Percentiles rank a stretch among this genome's conserved stretches.
Conservation (phyloP, 2,113 vertebrate species). For the Aegithalos caudatus region DNA sequence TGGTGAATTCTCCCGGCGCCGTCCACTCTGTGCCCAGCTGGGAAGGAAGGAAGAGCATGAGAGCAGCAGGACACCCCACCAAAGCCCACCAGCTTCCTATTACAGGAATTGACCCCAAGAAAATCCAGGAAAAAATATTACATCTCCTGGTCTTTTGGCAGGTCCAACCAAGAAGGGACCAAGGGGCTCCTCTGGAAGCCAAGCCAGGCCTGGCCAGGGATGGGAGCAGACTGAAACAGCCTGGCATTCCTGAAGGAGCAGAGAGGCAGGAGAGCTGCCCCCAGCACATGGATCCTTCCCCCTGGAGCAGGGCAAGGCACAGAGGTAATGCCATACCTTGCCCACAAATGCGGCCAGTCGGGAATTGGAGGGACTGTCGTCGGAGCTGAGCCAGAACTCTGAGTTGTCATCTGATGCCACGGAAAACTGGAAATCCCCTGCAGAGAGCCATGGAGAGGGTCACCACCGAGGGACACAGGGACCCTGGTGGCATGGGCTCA, state of each 20-base stretch:
- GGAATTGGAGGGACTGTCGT: constrained; percentile 86
- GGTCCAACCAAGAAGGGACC: not conserved
- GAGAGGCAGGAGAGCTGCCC: not conserved
- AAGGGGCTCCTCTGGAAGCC: not conserved
- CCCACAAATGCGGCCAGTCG: constrained; percentile 89
- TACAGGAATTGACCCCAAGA: fast-evolving
- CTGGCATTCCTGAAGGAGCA: not conserved
- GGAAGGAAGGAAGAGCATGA: not conserved
- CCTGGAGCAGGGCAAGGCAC: not conserved
- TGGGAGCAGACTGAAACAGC: not conserved
- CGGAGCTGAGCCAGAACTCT: constrained; percentile 93
- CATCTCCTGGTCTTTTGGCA: not conserved
- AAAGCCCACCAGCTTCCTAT: not conserved
- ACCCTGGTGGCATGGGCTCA: fast-evolving
- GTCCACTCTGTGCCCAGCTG: constrained; percentile 95
- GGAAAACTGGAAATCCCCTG: constrained; percentile 96
- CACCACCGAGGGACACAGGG: fast-evolving
- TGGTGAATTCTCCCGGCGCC: constrained; percentile 95
- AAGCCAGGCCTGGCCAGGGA: not conserved
- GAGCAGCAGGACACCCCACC: not conserved
- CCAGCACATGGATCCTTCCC: fast-evolving
- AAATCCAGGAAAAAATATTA: not conserved
- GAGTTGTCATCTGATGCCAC: constrained; percentile 98
- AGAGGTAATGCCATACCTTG: constrained; percentile 69
- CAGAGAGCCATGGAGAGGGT: not conserved